phyloP scores from a whole-genome alignment of 2,888 invertebrate genomes.

The Synergus umbraculus region DNA sequence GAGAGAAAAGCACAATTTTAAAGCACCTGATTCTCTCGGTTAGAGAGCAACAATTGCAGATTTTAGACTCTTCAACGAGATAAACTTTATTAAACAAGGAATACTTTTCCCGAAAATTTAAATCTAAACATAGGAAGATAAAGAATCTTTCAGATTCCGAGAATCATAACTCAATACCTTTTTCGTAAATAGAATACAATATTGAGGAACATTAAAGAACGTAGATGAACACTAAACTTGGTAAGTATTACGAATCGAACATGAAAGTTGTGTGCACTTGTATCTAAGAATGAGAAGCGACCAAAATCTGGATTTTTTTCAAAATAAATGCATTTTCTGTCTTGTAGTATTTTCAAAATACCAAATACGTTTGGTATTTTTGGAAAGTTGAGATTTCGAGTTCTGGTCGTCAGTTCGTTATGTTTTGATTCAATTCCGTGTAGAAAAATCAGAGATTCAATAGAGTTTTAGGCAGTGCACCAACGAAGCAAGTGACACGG shows the following conservation, averaged over 20 bases:
- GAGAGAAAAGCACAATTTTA: constrained; percentile 17
- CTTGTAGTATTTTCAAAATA: neutral
- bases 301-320: neutral
- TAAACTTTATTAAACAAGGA: neutral
- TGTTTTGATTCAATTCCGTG: neutral
- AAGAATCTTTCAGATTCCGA: neutral
- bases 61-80: neutral
- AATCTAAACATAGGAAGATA: neutral
- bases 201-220: neutral
- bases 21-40: constrained; percentile 11
- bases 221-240: neutral
- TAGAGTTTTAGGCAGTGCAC: constrained; percentile 37
- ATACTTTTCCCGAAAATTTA: neutral
- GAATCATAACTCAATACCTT: neutral
- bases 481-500: constrained; percentile 20
- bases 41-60: neutral
- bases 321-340: constrained; percentile 6
- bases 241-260: neutral
- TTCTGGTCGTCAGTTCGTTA: neutral
- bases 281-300: neutral
- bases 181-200: neutral
- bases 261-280: neutral
- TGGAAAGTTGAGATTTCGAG: neutral
- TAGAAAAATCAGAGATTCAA: constrained; percentile 3
- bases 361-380: neutral